Percentiles rank a stretch among this genome's conserved stretches.
Conservation (phyloP, 2,888 invertebrate species). For the Luperina testacea region DNA sequence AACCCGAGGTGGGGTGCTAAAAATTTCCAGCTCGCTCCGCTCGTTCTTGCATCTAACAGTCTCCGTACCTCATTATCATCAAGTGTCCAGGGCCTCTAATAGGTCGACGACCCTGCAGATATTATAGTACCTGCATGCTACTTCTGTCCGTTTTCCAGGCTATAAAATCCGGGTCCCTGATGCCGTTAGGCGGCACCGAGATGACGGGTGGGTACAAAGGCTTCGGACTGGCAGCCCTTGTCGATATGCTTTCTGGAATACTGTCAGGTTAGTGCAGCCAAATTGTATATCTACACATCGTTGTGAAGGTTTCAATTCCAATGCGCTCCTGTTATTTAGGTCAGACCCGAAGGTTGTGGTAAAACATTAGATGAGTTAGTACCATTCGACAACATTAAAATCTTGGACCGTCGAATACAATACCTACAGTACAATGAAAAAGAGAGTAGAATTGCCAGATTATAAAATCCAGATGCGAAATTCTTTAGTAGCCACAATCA, state of each 20-base stretch:
- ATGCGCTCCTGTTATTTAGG: neutral
- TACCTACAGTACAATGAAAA: neutral
- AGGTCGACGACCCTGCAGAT: neutral
- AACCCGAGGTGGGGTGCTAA: neutral
- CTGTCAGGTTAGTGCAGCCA: constrained; percentile 18
- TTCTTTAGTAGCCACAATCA: neutral
- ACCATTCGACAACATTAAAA: neutral
- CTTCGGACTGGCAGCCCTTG: constrained; percentile 16
- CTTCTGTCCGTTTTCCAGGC: constrained; percentile 18
- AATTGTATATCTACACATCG: neutral
- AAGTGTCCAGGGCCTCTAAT: neutral
- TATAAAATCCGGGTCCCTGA: constrained; percentile 5
- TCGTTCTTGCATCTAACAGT: too few species aligned
- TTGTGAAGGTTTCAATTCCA: neutral
- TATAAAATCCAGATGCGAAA: neutral
- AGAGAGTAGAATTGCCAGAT: neutral
- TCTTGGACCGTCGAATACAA: too few species aligned
- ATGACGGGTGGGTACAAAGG: constrained; percentile 30
- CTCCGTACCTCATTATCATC: neutral
- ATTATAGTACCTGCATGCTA: neutral
- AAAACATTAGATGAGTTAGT: too few species aligned
- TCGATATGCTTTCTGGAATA: constrained; percentile 39
- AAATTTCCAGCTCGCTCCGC: too few species aligned
- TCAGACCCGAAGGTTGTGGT: neutral
- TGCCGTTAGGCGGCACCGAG: constrained; percentile 25